Conservation (phyloP, 2,888 invertebrate species). For the Cistogaster globosa region DNA sequence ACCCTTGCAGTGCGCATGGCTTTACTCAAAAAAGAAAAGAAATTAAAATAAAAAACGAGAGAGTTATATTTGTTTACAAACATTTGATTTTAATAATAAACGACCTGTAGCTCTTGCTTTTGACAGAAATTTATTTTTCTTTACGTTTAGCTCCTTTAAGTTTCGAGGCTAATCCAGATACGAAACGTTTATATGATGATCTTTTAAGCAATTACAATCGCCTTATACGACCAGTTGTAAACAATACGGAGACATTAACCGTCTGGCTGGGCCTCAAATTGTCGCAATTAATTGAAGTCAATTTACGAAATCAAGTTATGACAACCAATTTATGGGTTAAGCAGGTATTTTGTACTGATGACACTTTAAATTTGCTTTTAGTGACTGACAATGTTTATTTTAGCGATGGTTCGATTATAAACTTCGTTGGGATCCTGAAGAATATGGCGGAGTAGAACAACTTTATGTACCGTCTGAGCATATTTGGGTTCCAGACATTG, state of each 20-base stretch:
- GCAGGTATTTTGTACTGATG: constrained; percentile 86
- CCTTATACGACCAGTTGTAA: constrained; percentile 95
- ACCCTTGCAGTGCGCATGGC: constrained; percentile 53
- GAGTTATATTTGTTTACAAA: background rate
- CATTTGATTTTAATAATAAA: constrained; percentile 22
- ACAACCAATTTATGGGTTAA: constrained; percentile 97
- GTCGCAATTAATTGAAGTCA: constrained; percentile 95
- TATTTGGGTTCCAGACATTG: constrained; percentile 98
- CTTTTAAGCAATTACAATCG: constrained; percentile 97
- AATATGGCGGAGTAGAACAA: constrained; percentile 95
- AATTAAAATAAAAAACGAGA: background rate
- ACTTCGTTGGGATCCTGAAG: constrained; percentile 93
- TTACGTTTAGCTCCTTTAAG: constrained; percentile 78
- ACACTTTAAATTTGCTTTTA: no score
- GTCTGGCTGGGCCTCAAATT: constrained; percentile 95
- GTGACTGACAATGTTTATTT: background rate
- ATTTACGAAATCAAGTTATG: constrained; percentile 96
- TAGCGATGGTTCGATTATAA: constrained; percentile 97
- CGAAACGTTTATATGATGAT: constrained; percentile 97
- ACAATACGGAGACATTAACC: constrained; percentile 95
- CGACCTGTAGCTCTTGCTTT: background rate
- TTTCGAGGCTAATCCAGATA: constrained; percentile 94
- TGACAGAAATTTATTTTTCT: background rate
- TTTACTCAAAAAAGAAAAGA: background rate
- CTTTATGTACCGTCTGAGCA: constrained; percentile 97